Evolutionary conservation across 2,888 invertebrate genomes (phyloP).

Genomic region (Cantharis lateralis): DNA sequence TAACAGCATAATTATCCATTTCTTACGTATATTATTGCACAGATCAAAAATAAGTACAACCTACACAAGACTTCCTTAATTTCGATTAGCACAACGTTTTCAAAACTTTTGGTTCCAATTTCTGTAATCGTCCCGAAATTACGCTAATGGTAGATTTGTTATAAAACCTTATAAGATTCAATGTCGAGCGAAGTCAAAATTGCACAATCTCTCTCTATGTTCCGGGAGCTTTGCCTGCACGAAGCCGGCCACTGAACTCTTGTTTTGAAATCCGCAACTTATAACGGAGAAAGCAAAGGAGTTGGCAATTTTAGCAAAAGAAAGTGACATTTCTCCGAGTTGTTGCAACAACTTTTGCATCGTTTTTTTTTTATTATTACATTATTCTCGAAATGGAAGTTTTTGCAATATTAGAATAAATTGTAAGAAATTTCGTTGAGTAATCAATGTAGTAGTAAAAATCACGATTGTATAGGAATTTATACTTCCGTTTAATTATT

Average conservation of each 20-base stretch:
- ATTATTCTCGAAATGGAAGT: constrained; percentile 12
- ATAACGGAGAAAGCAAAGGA: constrained; percentile 37
- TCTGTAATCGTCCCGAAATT: not conserved
- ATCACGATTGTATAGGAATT: not conserved
- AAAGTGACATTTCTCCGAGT: constrained; percentile 36
- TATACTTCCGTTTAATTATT: not conserved
- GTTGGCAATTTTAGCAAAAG: constrained; percentile 34
- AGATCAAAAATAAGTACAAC: not conserved
- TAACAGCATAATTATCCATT: constrained; percentile 19
- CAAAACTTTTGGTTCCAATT: not conserved
- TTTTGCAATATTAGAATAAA: constrained; percentile 1
- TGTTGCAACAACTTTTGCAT: constrained; percentile 20
- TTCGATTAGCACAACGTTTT: not conserved
- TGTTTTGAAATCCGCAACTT: constrained; percentile 27
- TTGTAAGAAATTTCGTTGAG: constrained; percentile 2
- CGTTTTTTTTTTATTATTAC: constrained; percentile 18
- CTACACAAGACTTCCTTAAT: not conserved
- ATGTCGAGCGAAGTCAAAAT: constrained; percentile 22
- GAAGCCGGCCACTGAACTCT: constrained; percentile 34
- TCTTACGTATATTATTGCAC: not conserved
- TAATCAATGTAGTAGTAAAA: not conserved
- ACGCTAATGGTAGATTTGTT: not conserved
- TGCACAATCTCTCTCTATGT: constrained; percentile 33
- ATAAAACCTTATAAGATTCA: constrained; percentile 6
- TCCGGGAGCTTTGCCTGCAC: constrained; percentile 47